Evolutionary conservation across 2,888 invertebrate species (phyloP), one percentile per base, ranked within the genome.

Genomic region (Neelides folsomi): DNA sequence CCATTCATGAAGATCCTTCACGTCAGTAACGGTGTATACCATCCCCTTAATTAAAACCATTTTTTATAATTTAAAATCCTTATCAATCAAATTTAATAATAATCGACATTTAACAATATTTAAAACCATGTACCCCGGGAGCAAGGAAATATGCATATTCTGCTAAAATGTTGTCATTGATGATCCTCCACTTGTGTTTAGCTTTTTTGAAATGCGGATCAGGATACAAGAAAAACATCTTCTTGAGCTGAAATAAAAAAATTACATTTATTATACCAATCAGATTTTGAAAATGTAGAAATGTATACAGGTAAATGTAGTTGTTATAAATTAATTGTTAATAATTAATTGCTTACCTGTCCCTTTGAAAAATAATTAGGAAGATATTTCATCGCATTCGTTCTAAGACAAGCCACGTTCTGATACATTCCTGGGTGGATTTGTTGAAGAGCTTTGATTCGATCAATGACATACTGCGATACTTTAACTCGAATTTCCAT

Each of bases 171-270:
- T 84, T 83, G 65, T 84, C 81, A 69, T 90, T 97, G 58, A 99
- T 90, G 56, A 99, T 98, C 55, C 98, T 78, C 98, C 98, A 98
- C 71, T 98, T 98, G 69, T 97, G 94, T 73, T 98, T 98, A 0
- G 93, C 83, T 68, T 85, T 92, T 71, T 98, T 99, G 71, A 99
- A 99, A 74, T 99, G 98, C 34, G 98, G 98, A 74, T 98, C 98
- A 19, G 98, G 98, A 71, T 94, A 98, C 15, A 99, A 74, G 71
- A 99, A 97, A 71, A 99, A 98, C 84, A 99, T 89, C 73, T 95
- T 95, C 57, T 81, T 81, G 41, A 97, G 73, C 83, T 94, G 74
- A 60, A 77, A 78, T 53, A n/a, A n/a, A n/a, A n/a, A n/a, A n/a
- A n/a, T n/a, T n/a, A n/a, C n/a, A n/a, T n/a, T n/a, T n/a, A n/a